These are phyloP conservation scores for Calameuta pallipes DNA, from an alignment of 2,888 invertebrate genomes.

Conservation along the genomic window DNA sequence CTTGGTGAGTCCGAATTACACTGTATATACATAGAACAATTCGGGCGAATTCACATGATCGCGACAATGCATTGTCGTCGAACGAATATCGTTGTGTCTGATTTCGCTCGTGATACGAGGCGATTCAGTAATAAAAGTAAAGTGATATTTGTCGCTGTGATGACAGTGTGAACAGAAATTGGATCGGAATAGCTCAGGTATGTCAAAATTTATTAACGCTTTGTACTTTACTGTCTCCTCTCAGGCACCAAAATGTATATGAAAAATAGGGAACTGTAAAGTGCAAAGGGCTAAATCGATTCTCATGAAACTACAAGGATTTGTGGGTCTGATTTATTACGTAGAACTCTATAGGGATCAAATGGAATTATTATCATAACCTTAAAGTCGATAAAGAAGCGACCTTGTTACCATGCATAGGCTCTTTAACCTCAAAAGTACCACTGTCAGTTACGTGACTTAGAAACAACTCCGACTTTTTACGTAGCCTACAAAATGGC, in stretches of 20 bases:
- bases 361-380: too few species aligned
- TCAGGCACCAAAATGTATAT: too few species aligned
- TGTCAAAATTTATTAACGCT: too few species aligned
- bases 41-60: background rate
- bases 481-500: background rate
- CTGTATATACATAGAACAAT: background rate
- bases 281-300: too few species aligned
- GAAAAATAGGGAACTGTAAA: too few species aligned
- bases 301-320: too few species aligned
- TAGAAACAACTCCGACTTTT: background rate
- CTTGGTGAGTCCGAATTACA: slow-evolving; percentile 26
- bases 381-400: too few species aligned
- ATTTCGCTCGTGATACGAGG: background rate
- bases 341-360: too few species aligned
- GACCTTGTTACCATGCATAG: too few species aligned
- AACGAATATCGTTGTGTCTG: background rate
- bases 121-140: background rate
- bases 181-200: background rate
- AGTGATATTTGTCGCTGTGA: background rate
- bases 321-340: too few species aligned
- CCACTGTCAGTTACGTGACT: background rate
- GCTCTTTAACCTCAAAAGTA: too few species aligned
- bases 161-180: background rate
- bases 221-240: too few species aligned
- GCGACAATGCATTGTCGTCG: background rate